Conservation (phyloP, 2,888 invertebrate species). For the Ophioninae sp. region DNA sequence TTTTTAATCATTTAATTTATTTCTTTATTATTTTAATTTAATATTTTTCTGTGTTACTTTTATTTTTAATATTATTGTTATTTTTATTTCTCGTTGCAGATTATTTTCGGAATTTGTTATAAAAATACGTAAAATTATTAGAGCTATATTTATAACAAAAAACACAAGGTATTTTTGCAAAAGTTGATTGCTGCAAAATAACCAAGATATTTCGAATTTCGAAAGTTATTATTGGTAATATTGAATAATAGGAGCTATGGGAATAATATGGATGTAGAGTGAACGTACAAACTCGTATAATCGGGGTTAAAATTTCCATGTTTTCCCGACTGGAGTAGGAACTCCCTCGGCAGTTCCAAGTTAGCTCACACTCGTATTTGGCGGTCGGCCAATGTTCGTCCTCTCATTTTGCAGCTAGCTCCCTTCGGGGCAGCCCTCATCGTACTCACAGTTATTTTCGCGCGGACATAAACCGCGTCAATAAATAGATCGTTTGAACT, state of each 20-base stretch:
- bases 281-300: slow-evolving; percentile 12
- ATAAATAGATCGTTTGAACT: slow-evolving; percentile 54
- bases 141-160: background rate
- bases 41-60: too few relatives aligned
- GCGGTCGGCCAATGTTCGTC: slow-evolving; percentile 52
- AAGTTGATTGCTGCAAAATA: too few relatives aligned
- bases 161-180: too few relatives aligned
- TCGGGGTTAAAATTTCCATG: slow-evolving; percentile 26
- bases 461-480: slow-evolving; percentile 45
- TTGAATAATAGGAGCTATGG: background rate
- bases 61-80: too few relatives aligned
- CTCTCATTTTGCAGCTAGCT: slow-evolving; percentile 46
- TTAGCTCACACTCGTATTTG: slow-evolving; percentile 33
- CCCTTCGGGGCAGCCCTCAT: slow-evolving; percentile 37
- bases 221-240: too few relatives aligned
- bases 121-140: too few relatives aligned
- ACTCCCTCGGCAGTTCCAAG: slow-evolving; percentile 16
- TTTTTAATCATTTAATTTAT: too few relatives aligned
- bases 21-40: too few relatives aligned
- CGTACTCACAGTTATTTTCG: slow-evolving; percentile 48
- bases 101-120: too few relatives aligned
- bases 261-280: background rate
- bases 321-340: slow-evolving; percentile 34
- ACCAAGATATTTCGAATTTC: too few relatives aligned
- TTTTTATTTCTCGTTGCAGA: too few relatives aligned